These are phyloP conservation scores for Pao palembangensis DNA, from an alignment of 2,113 vertebrate species.

Conservation along the genomic window DNA sequence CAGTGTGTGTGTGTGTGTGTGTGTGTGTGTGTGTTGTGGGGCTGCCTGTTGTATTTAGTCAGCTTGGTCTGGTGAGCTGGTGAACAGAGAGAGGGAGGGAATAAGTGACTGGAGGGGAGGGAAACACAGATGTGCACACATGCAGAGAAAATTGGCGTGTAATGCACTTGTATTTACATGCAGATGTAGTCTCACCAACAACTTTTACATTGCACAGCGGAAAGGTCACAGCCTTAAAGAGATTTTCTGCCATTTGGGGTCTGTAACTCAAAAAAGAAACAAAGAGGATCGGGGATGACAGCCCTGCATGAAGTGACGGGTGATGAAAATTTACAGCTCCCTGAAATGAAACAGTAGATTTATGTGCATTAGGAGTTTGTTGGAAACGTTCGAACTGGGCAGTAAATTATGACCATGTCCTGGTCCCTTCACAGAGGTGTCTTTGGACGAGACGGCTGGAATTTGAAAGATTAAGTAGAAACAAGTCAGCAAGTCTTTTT, in stretches of 20 bases:
- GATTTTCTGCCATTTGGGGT: background rate
- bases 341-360: too few relatives aligned
- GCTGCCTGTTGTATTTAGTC: constrained; percentile 68
- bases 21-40: constrained; percentile 46
- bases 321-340: too few relatives aligned
- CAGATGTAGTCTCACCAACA: background rate
- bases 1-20: constrained; percentile 37
- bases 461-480: background rate
- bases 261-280: background rate
- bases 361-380: too few relatives aligned
- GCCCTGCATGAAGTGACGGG: too few relatives aligned
- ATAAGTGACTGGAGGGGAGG: background rate
- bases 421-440: too few relatives aligned
- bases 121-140: constrained; percentile 33
- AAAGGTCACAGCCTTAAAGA: too few relatives aligned
- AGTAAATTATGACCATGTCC: too few relatives aligned
- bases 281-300: too few relatives aligned
- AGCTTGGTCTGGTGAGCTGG: constrained; percentile 52
- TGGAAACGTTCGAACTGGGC: too few relatives aligned
- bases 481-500: background rate
- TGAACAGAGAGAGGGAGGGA: constrained; percentile 36
- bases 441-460: too few relatives aligned
- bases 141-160: background rate
- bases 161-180: background rate
- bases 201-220: background rate